Evolutionary conservation across 2,113 vertebrate species (phyloP).

Genomic region (Alaudala cheleensis): DNA sequence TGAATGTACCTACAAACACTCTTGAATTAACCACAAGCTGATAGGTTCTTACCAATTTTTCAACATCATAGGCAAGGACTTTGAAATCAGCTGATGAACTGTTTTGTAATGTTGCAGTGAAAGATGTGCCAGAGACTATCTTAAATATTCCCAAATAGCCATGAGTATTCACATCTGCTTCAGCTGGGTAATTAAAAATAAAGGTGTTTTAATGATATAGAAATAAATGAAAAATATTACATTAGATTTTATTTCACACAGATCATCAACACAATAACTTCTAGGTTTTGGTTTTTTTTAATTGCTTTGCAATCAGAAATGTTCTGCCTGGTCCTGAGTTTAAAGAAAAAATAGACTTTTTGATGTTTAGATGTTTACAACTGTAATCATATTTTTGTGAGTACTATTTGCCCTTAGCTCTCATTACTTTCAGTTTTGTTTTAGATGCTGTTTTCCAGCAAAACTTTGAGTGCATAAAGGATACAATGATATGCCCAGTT

Average conservation of each 20-base stretch:
- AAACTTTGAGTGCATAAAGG: background rate
- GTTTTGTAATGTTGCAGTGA: slow-evolving; percentile 66
- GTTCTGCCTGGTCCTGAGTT: background rate
- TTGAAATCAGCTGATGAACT: slow-evolving; percentile 75
- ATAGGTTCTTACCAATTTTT: slow-evolving; percentile 72
- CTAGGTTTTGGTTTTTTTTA: background rate
- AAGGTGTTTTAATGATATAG: background rate
- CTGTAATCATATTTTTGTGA: background rate
- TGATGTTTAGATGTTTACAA: background rate
- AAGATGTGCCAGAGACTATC: slow-evolving; percentile 72
- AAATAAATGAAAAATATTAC: background rate
- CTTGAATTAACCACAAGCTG: background rate
- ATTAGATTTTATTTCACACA: background rate
- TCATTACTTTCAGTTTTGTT: background rate
- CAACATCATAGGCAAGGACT: slow-evolving; percentile 77
- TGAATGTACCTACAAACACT: background rate
- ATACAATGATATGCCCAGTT: background rate
- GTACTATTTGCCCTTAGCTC: background rate
- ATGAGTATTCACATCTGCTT: background rate
- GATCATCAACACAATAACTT: background rate
- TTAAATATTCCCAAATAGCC: slow-evolving; percentile 58
- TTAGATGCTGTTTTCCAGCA: background rate
- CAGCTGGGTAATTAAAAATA: slow-evolving; percentile 36
- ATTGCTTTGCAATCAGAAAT: background rate
- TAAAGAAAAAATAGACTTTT: background rate